Evolutionary conservation across 2,797 vertebrate species (phyloP), one percentile per base, ranked within the genome.

Genomic region (Spea hammondii): DNA sequence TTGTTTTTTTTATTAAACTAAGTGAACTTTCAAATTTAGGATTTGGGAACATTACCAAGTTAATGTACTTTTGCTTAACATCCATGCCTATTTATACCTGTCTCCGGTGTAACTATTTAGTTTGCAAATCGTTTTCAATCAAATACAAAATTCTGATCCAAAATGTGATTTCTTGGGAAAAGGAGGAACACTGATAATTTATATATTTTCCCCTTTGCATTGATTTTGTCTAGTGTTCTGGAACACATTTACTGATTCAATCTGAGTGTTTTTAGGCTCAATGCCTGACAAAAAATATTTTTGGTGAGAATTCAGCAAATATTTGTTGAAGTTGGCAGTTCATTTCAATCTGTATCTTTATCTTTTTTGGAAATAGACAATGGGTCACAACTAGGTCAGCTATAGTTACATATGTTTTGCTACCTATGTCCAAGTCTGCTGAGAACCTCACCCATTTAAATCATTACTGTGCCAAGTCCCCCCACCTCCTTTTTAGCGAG

Each of bases 271-370:
- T 72, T 72, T 32, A 72, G 62, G 57, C 46, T 67, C 59, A 66
- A 66, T 71, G 72, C 67, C 73, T 59, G 62, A 80, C 73, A 80
- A 17, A 80, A 79, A 67, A 72, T 71, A 17, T 71, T 64, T 59
- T 76, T 76, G 62, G 62, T 76, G 51, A 72, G 72, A 67, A 59
- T 80, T 80, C 79, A 80, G 79, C 79, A 67, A 80, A 76, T 80
- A 76, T 80, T 80, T 80, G 79, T 80, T 80, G 79, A 72, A 72
- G 69, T 80, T 80, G 79, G 79, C 79, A 80, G 74, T 62, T 32
- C 45, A 44, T 76, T 80, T 57, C 13, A 68, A 59, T 65, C 53
- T 72, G 50, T 53, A 46, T 51, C 73, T 80, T 80, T 76, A 80
- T 80, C 79, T 66, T 46, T 54, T 76, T 67, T 72, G 47, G 62